Percentiles rank a stretch among this genome's conserved stretches.
These are phyloP conservation scores for Epinephelus moara DNA, from an alignment of 2,113 vertebrate genomes.

Conservation along the genomic window DNA sequence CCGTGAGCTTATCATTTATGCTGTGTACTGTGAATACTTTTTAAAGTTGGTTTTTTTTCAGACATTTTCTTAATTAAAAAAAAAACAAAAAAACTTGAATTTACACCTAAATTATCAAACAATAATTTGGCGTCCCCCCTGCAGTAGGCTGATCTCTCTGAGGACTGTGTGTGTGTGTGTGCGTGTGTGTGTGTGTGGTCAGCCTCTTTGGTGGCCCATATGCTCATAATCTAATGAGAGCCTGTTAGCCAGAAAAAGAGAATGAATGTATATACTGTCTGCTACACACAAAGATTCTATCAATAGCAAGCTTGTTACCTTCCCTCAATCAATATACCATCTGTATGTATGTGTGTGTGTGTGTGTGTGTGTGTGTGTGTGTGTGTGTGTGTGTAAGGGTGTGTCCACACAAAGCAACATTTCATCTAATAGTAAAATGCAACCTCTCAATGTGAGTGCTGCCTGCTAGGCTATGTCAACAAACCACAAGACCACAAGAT, in stretches of 20 bases:
- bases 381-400: neutral
- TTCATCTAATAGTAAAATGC: conserved; percentile 71
- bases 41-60: too few relatives aligned
- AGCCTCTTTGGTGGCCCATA: conserved; percentile 37
- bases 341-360: conserved; percentile 15
- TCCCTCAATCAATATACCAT: conserved; percentile 55
- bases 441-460: conserved; percentile 58
- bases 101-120: too few relatives aligned
- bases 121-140: too few relatives aligned
- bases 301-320: conserved; percentile 52
- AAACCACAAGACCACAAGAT: conserved; percentile 68
- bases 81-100: too few relatives aligned
- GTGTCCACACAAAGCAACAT: conserved; percentile 61
- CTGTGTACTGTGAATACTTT: too few relatives aligned
- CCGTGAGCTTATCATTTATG: too few relatives aligned
- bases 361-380: conserved; percentile 4
- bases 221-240: conserved; percentile 22
- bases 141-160: too few relatives aligned
- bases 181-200: conserved; percentile 20
- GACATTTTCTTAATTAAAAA: too few relatives aligned
- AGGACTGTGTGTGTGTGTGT: too few relatives aligned
- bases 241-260: conserved; percentile 21
- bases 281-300: conserved; percentile 50
- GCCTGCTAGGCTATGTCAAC: conserved; percentile 68
- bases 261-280: conserved; percentile 53